Conservation (phyloP, 1,140 invertebrate species). For the Lepidostoma basale region DNA sequence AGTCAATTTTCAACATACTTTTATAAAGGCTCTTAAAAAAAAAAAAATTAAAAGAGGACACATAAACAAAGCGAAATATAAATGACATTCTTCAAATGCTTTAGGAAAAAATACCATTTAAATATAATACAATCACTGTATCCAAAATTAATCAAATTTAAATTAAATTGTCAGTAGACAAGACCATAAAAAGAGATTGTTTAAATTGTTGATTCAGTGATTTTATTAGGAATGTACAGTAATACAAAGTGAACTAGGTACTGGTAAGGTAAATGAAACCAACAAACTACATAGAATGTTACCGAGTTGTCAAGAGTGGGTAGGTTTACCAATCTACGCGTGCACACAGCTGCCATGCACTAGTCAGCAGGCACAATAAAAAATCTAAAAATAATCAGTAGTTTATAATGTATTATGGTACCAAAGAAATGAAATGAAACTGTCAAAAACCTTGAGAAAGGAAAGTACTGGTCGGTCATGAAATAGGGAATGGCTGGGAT, state of each 20-base stretch:
- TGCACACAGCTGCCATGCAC: slow-evolving; percentile 46
- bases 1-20: no score
- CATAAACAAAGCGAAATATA: no score
- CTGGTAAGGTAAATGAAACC: not conserved
- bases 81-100: no score
- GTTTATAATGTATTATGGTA: slow-evolving; percentile 23
- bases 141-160: no score
- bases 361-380: slow-evolving; percentile 43
- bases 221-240: not conserved
- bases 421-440: slow-evolving; percentile 43
- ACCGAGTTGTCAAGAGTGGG: slow-evolving; percentile 34
- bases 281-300: slow-evolving; percentile 20
- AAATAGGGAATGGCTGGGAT: slow-evolving; percentile 44
- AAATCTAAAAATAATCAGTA: slow-evolving; percentile 27
- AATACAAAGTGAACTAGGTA: not conserved
- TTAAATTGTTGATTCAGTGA: slow-evolving; percentile 2
- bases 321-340: slow-evolving; percentile 42
- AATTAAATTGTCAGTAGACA: not conserved
- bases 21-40: no score
- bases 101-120: no score
- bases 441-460: slow-evolving; percentile 43
- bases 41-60: not conserved
- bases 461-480: slow-evolving; percentile 45
- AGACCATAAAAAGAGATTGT: not conserved
- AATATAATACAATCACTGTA: no score